Evolutionary conservation across 2,888 invertebrate species (phyloP).

Genomic region (Synanthedon tipuliformis): DNA sequence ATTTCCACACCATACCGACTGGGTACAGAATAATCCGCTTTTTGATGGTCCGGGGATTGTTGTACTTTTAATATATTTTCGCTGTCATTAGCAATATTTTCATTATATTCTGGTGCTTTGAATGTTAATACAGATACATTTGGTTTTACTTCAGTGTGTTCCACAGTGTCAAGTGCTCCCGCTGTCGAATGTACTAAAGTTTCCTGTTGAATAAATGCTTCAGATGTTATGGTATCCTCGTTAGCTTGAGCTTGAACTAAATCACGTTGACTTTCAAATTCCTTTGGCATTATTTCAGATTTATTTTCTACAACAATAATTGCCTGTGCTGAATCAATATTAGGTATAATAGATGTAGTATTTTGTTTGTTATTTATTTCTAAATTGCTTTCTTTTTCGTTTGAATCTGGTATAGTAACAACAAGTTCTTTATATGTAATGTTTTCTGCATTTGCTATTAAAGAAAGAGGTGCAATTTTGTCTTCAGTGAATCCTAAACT

Average conservation of each 20-base stretch:
- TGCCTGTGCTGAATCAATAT: slow-evolving; percentile 49
- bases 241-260: slow-evolving; percentile 35
- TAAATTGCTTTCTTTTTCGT: slow-evolving; percentile 67
- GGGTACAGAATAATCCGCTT: slow-evolving; percentile 44
- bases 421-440: slow-evolving; percentile 65
- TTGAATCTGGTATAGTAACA: slow-evolving; percentile 60
- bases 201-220: slow-evolving; percentile 72
- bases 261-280: slow-evolving; percentile 27
- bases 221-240: slow-evolving; percentile 52
- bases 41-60: slow-evolving; percentile 48
- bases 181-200: slow-evolving; percentile 59
- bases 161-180: slow-evolving; percentile 27
- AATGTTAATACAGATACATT: slow-evolving; percentile 54
- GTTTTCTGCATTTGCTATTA: slow-evolving; percentile 63
- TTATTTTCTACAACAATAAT: slow-evolving; percentile 64
- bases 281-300: slow-evolving; percentile 46
- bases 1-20: slow-evolving; percentile 63
- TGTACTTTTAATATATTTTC: slow-evolving; percentile 56
- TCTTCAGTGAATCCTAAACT: slow-evolving; percentile 32
- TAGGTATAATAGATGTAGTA: slow-evolving; percentile 21
- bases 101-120: slow-evolving; percentile 68
- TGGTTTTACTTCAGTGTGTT: slow-evolving; percentile 41
- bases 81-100: slow-evolving; percentile 69
- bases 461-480: slow-evolving; percentile 16
- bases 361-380: slow-evolving; percentile 16